Conservation (phyloP, 2,113 vertebrate species). For the Todiramphus chloris region DNA sequence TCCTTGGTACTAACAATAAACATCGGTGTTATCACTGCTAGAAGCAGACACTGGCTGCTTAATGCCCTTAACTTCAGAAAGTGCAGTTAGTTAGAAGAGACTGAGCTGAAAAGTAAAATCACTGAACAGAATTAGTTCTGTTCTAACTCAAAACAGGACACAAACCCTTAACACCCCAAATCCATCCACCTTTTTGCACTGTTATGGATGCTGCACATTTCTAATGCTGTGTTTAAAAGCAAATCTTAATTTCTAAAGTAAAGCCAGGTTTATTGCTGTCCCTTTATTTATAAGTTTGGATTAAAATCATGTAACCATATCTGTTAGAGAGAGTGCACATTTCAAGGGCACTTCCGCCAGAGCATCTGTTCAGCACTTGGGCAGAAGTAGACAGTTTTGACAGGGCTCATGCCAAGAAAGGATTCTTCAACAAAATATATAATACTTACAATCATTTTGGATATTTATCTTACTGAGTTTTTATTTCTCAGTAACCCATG, state of each 20-base stretch:
- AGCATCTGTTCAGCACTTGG: neutral
- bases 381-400: neutral
- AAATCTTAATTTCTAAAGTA: neutral
- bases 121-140: too few species aligned
- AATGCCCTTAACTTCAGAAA: too few species aligned
- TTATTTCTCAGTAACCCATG: neutral
- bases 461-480: neutral
- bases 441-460: neutral
- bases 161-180: neutral
- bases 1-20: neutral
- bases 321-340: neutral
- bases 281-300: too few species aligned
- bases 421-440: neutral
- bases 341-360: neutral
- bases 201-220: neutral
- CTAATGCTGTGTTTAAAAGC: neutral
- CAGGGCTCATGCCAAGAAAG: neutral
- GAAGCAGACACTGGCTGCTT: neutral
- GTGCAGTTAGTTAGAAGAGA: too few species aligned
- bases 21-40: neutral
- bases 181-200: neutral
- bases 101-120: too few species aligned
- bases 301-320: too few species aligned
- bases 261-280: neutral
- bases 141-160: too few species aligned